Evolutionary conservation across 2,797 vertebrate genomes (phyloP).

Genomic region (Phaenicophaeus curvirostris): DNA sequence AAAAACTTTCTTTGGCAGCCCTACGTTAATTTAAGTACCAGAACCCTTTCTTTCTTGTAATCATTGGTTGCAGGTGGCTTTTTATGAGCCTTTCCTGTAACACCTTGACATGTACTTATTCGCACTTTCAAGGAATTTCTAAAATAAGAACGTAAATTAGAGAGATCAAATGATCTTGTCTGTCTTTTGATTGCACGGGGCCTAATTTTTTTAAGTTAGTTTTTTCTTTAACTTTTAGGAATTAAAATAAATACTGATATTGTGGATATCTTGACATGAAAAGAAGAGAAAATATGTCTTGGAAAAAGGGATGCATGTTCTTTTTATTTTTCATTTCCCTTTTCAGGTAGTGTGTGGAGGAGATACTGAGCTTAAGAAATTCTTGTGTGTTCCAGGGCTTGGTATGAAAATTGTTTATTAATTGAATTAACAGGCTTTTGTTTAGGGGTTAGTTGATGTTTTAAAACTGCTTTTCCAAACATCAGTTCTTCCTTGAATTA

Average conservation of each 20-base stretch:
- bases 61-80: background rate
- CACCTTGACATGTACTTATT: background rate
- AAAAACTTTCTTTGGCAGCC: no score
- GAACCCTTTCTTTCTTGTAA: background rate
- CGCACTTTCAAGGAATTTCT: background rate
- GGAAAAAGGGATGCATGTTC: rapidly evolving
- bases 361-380: background rate
- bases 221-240: background rate
- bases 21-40: no score
- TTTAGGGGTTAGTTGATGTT: background rate
- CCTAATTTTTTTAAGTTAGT: background rate
- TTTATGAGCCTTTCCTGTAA: background rate
- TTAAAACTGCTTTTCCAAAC: background rate
- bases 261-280: background rate
- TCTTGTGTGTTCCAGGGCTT: background rate
- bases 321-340: background rate
- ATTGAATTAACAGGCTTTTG: background rate
- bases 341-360: background rate
- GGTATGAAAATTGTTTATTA: background rate
- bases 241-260: background rate
- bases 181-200: background rate
- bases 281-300: background rate
- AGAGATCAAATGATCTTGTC: background rate
- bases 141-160: background rate
- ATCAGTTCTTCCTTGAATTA: background rate